A percentile compares a stretch with the other conserved stretches of the same genome.
These are phyloP conservation scores for Tyrannus savana DNA, from an alignment of 2,113 vertebrate species.

Conservation along the genomic window DNA sequence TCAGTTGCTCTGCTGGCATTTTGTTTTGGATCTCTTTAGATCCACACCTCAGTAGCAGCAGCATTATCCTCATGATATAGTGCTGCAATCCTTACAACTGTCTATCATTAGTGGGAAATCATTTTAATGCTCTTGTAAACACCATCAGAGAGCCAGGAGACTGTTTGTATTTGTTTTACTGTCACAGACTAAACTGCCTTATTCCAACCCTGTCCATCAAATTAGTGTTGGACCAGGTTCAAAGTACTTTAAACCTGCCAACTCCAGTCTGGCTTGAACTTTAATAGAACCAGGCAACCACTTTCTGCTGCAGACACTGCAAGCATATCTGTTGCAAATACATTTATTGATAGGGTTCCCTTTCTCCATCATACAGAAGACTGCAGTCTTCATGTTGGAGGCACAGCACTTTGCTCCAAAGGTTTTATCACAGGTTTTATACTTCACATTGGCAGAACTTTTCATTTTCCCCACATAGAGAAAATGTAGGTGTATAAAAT, in stretches of 20 bases:
- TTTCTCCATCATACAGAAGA: not conserved
- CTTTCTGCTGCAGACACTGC: slow-evolving; percentile 7
- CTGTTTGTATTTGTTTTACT: slow-evolving; percentile 66
- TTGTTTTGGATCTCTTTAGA: not conserved
- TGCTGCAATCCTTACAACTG: slow-evolving; percentile 35
- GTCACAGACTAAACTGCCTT: slow-evolving; percentile 45
- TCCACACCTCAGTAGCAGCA: not conserved
- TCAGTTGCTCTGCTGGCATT: slow-evolving; percentile 11
- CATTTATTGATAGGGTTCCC: not conserved
- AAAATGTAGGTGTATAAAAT: slow-evolving; percentile 26
- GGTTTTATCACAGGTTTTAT: not conserved
- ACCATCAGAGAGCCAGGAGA: slow-evolving; percentile 46
- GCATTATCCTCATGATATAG: slow-evolving; percentile 37
- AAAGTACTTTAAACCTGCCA: slow-evolving; percentile 60
- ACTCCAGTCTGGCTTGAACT: slow-evolving; percentile 39
- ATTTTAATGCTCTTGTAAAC: slow-evolving; percentile 72
- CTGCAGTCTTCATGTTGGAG: not conserved
- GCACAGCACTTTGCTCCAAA: not conserved
- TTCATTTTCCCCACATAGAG: not conserved
- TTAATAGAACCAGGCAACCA: slow-evolving; percentile 54
- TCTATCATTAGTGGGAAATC: slow-evolving; percentile 53
- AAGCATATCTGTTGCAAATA: not conserved
- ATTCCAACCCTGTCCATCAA: slow-evolving; percentile 68
- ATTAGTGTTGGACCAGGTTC: slow-evolving; percentile 64
- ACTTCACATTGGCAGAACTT: not conserved